A percentile compares a stretch with the other conserved stretches of the same genome.
Conservation (phyloP, 2,888 invertebrate genomes). For the Acheta domesticus region DNA sequence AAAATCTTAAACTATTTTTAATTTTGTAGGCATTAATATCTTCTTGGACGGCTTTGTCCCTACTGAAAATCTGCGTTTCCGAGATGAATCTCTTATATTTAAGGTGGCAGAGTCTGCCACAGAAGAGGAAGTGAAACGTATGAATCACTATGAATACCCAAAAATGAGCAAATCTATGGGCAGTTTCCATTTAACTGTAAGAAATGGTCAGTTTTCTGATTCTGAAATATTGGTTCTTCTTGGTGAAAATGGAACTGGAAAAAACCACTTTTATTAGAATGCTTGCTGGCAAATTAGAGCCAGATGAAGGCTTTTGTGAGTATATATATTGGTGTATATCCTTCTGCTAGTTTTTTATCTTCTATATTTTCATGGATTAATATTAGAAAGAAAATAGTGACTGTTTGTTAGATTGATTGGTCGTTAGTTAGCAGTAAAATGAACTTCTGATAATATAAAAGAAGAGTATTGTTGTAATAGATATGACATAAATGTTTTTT, state of each 20-base stretch:
- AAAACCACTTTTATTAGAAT: conserved; percentile 98
- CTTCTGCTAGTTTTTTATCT: too few relatives aligned
- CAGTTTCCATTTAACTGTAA: conserved; percentile 72
- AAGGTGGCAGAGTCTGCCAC: conserved; percentile 97
- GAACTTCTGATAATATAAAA: too few relatives aligned
- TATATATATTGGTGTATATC: not conserved
- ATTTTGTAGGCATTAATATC: conserved; percentile 81
- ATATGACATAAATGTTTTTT: too few relatives aligned
- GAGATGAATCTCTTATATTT: conserved; percentile 94
- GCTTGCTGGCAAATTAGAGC: conserved; percentile 92
- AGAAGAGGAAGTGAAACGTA: conserved; percentile 95
- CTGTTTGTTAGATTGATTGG: too few relatives aligned
- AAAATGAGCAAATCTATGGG: conserved; percentile 84
- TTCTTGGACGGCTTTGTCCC: conserved; percentile 99
- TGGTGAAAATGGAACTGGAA: conserved; percentile 97
- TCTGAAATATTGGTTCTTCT: conserved; percentile 97
- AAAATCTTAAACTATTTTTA: conserved; percentile 26
- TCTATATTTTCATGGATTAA: too few relatives aligned
- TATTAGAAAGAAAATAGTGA: too few relatives aligned
- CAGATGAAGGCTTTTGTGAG: conserved; percentile 62
- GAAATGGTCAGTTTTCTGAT: conserved; percentile 94
- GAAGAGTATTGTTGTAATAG: too few relatives aligned
- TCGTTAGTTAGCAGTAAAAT: too few relatives aligned
- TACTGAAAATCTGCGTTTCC: conserved; percentile 97
- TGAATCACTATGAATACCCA: conserved; percentile 96